A percentile compares a stretch with the other conserved stretches of the same genome.
These are phyloP conservation scores for Columbina picui DNA, from an alignment of 2,113 vertebrate species.

Conservation along the genomic window DNA sequence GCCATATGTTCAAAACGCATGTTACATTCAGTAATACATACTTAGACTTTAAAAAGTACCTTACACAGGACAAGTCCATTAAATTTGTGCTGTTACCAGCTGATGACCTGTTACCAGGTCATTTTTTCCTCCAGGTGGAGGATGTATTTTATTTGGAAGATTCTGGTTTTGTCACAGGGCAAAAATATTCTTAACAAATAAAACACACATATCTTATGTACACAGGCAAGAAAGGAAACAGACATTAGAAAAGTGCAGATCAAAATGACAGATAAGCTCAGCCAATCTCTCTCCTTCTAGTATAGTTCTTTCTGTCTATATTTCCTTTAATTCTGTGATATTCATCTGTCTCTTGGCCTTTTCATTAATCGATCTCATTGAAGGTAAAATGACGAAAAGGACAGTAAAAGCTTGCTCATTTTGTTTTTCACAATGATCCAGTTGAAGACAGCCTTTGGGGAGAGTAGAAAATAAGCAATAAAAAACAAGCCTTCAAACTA, in stretches of 20 bases:
- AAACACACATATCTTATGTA: neutral
- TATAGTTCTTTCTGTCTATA: neutral
- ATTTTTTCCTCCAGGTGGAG: neutral
- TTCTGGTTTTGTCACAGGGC: neutral
- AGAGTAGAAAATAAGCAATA: neutral
- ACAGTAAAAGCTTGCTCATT: neutral
- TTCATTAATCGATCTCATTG: neutral
- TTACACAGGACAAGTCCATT: neutral
- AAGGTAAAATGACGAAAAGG: neutral
- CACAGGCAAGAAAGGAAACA: neutral
- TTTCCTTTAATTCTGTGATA: neutral
- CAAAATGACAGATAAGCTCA: neutral
- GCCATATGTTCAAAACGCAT: neutral
- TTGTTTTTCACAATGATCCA: neutral
- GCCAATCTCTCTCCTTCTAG: neutral
- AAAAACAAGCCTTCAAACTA: neutral
- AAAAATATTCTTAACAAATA: neutral
- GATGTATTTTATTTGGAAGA: neutral
- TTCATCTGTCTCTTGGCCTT: neutral
- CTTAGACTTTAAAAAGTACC: neutral
- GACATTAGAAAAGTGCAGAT: neutral
- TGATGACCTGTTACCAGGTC: neutral
- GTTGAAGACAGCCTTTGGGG: neutral
- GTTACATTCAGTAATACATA: neutral
- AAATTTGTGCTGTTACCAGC: neutral